Conservation (phyloP, 2,113 vertebrate species). For the Diphyllodes magnificus region DNA sequence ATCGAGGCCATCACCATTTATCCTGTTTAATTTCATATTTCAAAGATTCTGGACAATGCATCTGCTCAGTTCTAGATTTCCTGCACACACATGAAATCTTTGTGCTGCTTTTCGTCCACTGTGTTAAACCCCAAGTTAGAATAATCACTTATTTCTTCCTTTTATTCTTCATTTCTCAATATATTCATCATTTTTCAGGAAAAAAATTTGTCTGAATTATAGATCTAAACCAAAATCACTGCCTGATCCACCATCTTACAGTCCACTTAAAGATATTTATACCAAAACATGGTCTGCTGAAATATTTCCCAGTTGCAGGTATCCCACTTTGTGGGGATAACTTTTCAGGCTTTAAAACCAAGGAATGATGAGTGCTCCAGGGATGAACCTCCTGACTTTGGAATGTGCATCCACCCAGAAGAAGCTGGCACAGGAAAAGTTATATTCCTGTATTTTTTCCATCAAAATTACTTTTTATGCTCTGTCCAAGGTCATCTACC, state of each 20-base stretch:
- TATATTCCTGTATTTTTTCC: background rate
- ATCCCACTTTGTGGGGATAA: background rate
- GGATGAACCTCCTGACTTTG: background rate
- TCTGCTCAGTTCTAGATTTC: background rate
- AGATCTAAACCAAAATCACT: background rate
- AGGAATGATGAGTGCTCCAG: background rate
- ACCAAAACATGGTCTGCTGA: background rate
- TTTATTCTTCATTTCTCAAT: background rate
- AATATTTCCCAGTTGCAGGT: background rate
- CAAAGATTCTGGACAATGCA: background rate
- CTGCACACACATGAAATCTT: background rate
- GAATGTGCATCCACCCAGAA: background rate
- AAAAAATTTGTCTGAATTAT: background rate
- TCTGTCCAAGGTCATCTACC: background rate
- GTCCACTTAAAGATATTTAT: background rate
- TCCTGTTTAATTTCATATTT: background rate
- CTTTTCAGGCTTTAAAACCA: background rate
- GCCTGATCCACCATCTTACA: background rate
- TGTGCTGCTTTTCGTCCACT: background rate
- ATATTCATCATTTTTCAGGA: background rate
- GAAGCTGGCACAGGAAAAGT: background rate
- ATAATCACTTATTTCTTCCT: background rate
- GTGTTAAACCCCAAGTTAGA: background rate
- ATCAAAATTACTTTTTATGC: background rate
- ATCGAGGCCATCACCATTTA: background rate